Base-by-base conservation (phyloP, 2,113 vertebrate species). In the Podilymbus podiceps region DNA sequence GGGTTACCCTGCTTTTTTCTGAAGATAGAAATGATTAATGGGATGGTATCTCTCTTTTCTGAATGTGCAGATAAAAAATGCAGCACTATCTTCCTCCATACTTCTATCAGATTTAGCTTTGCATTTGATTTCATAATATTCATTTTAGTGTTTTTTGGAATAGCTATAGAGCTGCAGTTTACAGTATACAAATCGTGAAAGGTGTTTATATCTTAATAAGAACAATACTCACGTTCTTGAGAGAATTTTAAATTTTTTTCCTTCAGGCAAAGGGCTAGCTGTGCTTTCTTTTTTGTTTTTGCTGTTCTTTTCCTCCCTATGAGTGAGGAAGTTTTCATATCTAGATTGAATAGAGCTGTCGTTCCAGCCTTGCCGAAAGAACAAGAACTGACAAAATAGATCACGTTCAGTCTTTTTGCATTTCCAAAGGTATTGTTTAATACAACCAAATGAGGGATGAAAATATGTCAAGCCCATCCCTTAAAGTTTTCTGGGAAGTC, bases 271-370 rank as follows among this genome's bases (percentile, higher is more conserved):
- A 86, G 44, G 66, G 63, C n/a, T 90, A 49, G 5, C 16, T 76
- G 18, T 64, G 24, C 23, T 86, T 73, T 28, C 8, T 42, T 73
- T 55, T 59, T 63, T 8, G 8, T 0, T 63, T 88, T 28, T 35
- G 6, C 18, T 59, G 27, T 0, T 3, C 50, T 66, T 83, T 46
- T 25, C 35, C 68, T 59, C 16, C 24, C 17, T 0, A 1, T 8
- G n/a, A 46, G 31, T 31, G 31, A 69, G 50, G 77, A 49, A 49
- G 27, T 53, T 74, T 93, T 63, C 38, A 5, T 52, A 24, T 30
- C 8, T 31, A 47, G 11, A 10, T 33, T 74, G 79, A 84, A 30
- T 22, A 90, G 46, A 83, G 14, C 71, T 79, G 67, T 85, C 7
- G 1, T 66, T 83, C 18, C 25, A 38, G n/a, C n/a, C 33, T 81